Percentiles rank a stretch among this genome's conserved stretches.
These are phyloP conservation scores for Barbus barbus DNA, from an alignment of 2,113 vertebrate genomes.

Conservation along the genomic window DNA sequence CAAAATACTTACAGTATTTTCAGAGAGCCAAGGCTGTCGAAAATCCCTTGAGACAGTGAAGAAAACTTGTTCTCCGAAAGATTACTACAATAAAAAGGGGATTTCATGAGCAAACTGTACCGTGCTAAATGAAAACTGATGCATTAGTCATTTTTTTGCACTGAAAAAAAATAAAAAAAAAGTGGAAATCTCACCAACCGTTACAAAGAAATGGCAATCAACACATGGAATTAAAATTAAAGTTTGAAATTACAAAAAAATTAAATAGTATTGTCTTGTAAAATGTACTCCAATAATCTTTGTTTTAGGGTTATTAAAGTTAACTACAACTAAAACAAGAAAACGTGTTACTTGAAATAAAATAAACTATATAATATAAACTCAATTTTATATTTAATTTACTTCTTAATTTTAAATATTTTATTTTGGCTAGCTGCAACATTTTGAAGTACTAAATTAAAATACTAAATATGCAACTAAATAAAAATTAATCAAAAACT, in stretches of 20 bases:
- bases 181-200: not conserved
- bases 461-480: not conserved
- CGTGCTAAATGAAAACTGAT: not conserved
- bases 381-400: no score
- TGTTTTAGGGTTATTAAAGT: no score
- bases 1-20: constrained; percentile 87
- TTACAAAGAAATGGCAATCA: no score
- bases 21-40: constrained; percentile 88
- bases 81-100: constrained; percentile 76
- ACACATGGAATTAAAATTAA: no score
- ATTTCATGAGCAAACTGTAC: not conserved
- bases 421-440: not conserved
- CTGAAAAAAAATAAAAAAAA: no score
- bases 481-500: no score
- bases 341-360: not conserved
- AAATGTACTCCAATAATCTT: no score
- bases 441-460: not conserved
- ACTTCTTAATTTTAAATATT: not conserved
- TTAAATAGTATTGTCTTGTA: no score
- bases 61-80: constrained; percentile 96
- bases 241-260: no score
- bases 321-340: not conserved
- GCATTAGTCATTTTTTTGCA: not conserved
- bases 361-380: not conserved
- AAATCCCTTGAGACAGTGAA: constrained; percentile 88